A percentile compares a stretch with the other conserved stretches of the same genome.
phyloP scores from a whole-genome alignment of 2,888 invertebrate genomes.

The Emmelina monodactyla region DNA sequence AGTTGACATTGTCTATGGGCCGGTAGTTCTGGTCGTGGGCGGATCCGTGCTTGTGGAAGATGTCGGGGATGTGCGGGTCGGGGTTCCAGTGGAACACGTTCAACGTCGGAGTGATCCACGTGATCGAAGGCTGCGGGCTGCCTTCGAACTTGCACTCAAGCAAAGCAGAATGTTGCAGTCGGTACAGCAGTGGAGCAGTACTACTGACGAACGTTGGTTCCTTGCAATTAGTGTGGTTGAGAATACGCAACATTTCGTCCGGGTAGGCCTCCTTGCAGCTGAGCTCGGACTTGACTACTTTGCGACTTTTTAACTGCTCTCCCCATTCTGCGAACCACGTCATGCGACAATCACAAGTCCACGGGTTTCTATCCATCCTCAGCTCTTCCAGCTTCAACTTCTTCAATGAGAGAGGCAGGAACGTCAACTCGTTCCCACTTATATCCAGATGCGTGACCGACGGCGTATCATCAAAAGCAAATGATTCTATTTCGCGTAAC shows the following conservation, averaged over 20 bases:
- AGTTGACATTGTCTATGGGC: constrained; percentile 50
- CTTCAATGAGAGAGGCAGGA: constrained; percentile 74
- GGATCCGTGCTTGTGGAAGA: constrained; percentile 71
- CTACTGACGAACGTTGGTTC: constrained; percentile 68
- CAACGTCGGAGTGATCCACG: constrained; percentile 84
- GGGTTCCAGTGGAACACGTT: constrained; percentile 81
- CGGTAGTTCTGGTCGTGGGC: constrained; percentile 65
- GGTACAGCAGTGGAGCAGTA: constrained; percentile 70
- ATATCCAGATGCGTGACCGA: constrained; percentile 71
- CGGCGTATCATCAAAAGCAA: constrained; percentile 69
- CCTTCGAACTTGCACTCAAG: constrained; percentile 81
- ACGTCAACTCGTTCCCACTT: constrained; percentile 73
- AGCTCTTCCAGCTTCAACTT: constrained; percentile 71
- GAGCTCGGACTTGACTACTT: constrained; percentile 65
- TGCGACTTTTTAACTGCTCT: constrained; percentile 41
- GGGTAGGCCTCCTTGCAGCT: constrained; percentile 73
- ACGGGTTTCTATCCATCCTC: constrained; percentile 77
- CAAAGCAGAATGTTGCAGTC: constrained; percentile 71
- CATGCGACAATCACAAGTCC: constrained; percentile 88
- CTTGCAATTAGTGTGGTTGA: constrained; percentile 75
- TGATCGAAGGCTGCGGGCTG: constrained; percentile 80
- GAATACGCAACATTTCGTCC: constrained; percentile 73
- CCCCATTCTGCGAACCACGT: constrained; percentile 73
- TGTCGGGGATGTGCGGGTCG: constrained; percentile 70
- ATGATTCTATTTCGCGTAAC: constrained; percentile 69